Evolutionary conservation across 2,888 invertebrate genomes (phyloP).

Genomic region (Autographa pulchrina): DNA sequence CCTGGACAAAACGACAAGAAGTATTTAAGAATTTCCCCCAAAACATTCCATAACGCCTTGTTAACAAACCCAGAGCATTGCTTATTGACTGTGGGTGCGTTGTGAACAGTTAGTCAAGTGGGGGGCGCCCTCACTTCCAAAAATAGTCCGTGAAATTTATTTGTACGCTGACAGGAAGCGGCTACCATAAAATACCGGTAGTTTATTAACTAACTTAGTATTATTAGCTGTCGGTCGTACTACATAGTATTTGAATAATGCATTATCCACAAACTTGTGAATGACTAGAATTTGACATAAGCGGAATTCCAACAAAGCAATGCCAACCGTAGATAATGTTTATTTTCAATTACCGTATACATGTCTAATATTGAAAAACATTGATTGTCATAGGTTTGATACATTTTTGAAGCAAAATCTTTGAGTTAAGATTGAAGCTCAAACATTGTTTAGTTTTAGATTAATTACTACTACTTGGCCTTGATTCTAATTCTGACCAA

Average conservation of each 20-base stretch:
- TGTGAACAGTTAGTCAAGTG: slow-evolving; percentile 33
- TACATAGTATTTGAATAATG: background rate
- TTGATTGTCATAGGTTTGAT: no score
- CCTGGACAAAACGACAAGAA: no score
- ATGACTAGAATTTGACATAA: no score
- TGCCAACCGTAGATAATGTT: no score
- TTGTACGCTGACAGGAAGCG: slow-evolving; percentile 47
- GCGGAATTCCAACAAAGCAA: no score
- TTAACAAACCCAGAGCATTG: slow-evolving; percentile 3
- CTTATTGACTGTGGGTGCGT: slow-evolving; percentile 23
- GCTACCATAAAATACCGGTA: slow-evolving; percentile 29
- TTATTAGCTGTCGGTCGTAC: background rate
- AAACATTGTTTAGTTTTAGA: no score
- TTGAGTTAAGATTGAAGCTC: no score
- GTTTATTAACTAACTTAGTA: slow-evolving; percentile 6
- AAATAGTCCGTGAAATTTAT: slow-evolving; percentile 51
- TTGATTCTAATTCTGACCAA: no score
- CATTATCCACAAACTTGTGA: background rate
- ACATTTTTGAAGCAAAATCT: no score
- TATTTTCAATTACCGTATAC: no score
- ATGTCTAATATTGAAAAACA: no score
- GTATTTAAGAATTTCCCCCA: background rate
- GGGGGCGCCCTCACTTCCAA: slow-evolving; percentile 38
- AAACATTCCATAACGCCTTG: slow-evolving; percentile 5
- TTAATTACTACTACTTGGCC: no score